Evolutionary conservation across 2,797 vertebrate species (phyloP).

Genomic region (Neosilurus mollespiculum): DNA sequence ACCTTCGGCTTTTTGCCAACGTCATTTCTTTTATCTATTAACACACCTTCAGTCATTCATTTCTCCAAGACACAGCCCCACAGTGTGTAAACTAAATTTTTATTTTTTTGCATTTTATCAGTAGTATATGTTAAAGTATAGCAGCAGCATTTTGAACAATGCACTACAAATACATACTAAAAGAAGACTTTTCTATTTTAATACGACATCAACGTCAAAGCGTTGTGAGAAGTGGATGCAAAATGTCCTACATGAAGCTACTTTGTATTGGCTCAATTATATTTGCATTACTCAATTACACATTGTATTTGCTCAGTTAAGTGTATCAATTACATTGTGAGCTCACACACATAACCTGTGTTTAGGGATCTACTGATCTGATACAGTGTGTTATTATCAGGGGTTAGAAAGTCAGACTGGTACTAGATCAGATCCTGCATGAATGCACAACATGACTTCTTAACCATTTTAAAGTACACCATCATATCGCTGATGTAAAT

Average conservation of each 20-base stretch:
- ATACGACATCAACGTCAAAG: neutral
- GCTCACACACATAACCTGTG: neutral
- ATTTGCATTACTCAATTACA: no score
- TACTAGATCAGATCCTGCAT: neutral
- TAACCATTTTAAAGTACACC: neutral
- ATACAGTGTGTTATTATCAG: neutral
- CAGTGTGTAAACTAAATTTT: neutral
- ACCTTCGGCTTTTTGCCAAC: neutral
- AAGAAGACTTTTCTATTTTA: neutral
- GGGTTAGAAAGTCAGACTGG: neutral
- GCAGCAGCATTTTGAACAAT: neutral
- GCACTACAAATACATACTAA: neutral
- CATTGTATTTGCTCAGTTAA: no score
- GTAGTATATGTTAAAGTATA: neutral
- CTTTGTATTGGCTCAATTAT: no score
- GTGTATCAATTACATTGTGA: neutral
- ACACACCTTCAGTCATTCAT: neutral
- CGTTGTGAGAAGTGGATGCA: no score
- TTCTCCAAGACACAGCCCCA: neutral
- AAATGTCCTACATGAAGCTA: no score
- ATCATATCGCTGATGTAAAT: neutral
- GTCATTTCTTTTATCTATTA: neutral
- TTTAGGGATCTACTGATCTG: neutral
- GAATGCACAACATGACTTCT: neutral
- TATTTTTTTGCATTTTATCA: neutral